Evolutionary conservation across 2,113 vertebrate species (phyloP).

Genomic region (Phyllopteryx taeniolatus): DNA sequence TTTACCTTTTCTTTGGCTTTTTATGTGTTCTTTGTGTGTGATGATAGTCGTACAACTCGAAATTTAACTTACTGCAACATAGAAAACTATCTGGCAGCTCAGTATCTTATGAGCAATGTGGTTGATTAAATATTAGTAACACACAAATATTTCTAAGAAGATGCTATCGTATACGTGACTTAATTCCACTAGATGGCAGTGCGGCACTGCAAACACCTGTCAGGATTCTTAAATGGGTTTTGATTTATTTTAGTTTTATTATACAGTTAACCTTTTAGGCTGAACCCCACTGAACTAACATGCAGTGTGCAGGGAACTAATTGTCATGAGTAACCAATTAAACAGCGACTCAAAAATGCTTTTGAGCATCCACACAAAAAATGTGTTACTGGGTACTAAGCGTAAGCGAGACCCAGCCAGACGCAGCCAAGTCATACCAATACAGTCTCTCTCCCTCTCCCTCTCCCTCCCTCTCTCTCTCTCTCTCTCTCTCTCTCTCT

Average conservation of each 20-base stretch:
- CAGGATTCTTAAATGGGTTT: not conserved
- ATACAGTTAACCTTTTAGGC: no score
- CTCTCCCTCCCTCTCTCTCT: no score
- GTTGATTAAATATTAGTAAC: not conserved
- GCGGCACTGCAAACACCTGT: not conserved
- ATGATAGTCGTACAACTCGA: not conserved
- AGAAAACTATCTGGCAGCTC: not conserved
- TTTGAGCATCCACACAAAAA: no score
- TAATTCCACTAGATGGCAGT: not conserved
- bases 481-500: no score
- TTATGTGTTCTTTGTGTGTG: not conserved
- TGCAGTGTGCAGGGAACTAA: no score
- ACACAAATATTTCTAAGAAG: not conserved
- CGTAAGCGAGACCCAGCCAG: no score
- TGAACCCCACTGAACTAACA: no score
- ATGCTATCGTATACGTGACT: not conserved
- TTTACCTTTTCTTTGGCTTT: not conserved
- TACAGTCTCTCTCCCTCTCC: no score
- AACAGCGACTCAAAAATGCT: no score
- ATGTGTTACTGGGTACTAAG: no score
- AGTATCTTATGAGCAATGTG: not conserved
- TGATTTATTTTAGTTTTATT: not conserved
- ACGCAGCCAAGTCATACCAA: no score
- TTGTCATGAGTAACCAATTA: no score
- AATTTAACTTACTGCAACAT: not conserved